phyloP scores from a whole-genome alignment of 2,113 vertebrate genomes.

The Labeo rohita region DNA sequence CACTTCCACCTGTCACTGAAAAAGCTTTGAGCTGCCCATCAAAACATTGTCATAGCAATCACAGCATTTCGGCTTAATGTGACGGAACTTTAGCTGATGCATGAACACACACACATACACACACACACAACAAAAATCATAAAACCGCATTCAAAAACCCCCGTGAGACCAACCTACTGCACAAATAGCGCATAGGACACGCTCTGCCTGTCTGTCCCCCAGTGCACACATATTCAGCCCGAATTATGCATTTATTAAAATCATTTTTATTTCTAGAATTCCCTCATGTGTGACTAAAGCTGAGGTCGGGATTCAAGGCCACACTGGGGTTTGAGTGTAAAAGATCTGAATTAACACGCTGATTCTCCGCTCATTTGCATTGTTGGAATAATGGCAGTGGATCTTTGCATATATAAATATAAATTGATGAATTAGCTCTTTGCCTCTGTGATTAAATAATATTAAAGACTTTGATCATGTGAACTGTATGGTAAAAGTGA shows the following conservation, averaged over 20 bases:
- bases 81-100: neutral
- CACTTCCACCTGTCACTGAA: slow-evolving; percentile 25
- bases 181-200: neutral
- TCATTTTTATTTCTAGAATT: slow-evolving; percentile 54
- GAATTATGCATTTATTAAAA: slow-evolving; percentile 39
- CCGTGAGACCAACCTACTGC: neutral
- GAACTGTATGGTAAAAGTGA: slow-evolving; percentile 9
- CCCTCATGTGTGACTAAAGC: slow-evolving; percentile 53
- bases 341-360: slow-evolving; percentile 62
- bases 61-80: neutral
- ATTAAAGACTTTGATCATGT: slow-evolving; percentile 30
- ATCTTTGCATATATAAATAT: slow-evolving; percentile 74
- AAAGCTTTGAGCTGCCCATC: slow-evolving; percentile 53
- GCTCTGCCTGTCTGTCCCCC: neutral
- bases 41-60: slow-evolving; percentile 32
- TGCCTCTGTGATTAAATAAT: slow-evolving; percentile 51
- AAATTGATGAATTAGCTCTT: slow-evolving; percentile 70
- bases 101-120: neutral
- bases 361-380: slow-evolving; percentile 63
- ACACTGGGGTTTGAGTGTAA: slow-evolving; percentile 45
- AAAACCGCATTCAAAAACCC: neutral
- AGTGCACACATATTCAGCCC: neutral
- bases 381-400: slow-evolving; percentile 61
- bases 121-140: slow-evolving; percentile 20
- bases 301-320: slow-evolving; percentile 56